Conservation (phyloP, 2,113 vertebrate genomes). For the Ptyas mucosa region DNA sequence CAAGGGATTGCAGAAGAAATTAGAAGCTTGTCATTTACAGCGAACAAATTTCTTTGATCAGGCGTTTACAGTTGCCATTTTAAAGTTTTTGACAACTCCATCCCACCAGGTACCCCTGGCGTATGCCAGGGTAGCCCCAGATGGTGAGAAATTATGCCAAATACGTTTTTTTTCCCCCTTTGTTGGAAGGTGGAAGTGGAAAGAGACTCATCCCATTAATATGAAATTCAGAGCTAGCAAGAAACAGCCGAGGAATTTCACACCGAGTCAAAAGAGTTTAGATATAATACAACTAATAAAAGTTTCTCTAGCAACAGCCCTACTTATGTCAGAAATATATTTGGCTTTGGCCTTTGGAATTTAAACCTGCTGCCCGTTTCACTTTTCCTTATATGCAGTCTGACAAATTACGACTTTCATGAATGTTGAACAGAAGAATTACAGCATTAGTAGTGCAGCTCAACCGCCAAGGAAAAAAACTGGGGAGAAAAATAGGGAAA, state of each 20-base stretch:
- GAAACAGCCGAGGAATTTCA: neutral
- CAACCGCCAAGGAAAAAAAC: neutral
- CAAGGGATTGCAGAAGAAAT: neutral
- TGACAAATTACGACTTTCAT: conserved; percentile 42
- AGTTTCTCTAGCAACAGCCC: neutral
- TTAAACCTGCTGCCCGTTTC: conserved; percentile 24
- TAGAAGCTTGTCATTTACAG: neutral
- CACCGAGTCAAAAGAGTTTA: neutral
- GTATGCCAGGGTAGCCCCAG: neutral
- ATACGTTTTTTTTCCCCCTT: neutral
- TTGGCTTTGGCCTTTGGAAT: neutral
- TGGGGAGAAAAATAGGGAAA: conserved; percentile 35
- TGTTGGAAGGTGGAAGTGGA: neutral
- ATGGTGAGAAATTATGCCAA: neutral
- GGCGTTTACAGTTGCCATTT: neutral
- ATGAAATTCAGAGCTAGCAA: neutral
- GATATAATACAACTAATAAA: neutral
- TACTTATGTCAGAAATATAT: neutral
- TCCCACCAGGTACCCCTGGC: neutral
- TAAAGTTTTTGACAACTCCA: neutral
- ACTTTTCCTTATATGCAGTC: conserved; percentile 50
- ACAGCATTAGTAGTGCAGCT: conserved; percentile 49
- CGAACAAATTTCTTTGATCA: neutral
- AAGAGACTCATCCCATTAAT: neutral
- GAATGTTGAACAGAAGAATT: conserved; percentile 40